Conservation (phyloP, 2,888 invertebrate genomes). For the Ochropleura plecta region DNA sequence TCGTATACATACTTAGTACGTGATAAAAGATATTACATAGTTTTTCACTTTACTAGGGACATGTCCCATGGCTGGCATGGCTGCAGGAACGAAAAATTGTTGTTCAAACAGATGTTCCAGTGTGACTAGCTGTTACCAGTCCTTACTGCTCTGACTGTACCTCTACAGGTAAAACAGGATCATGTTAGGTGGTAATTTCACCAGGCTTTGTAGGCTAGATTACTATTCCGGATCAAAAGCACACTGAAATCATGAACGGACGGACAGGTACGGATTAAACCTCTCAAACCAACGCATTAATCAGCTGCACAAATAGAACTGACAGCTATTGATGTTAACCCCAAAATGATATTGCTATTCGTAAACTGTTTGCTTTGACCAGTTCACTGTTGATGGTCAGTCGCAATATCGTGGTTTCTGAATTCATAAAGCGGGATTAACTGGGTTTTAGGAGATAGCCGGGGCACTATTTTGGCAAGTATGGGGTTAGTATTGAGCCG, state of each 20-base stretch:
- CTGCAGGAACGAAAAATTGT: too few relatives aligned
- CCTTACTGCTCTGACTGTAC: not conserved
- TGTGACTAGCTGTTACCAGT: too few relatives aligned
- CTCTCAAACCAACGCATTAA: slow-evolving; percentile 3
- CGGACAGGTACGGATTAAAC: not conserved
- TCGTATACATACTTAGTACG: not conserved
- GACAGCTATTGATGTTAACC: slow-evolving; percentile 36
- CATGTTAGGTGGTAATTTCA: not conserved
- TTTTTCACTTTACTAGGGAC: too few relatives aligned
- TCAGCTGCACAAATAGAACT: slow-evolving; percentile 28
- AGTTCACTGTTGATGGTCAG: slow-evolving; percentile 66
- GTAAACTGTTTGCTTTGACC: slow-evolving; percentile 54
- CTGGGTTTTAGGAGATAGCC: slow-evolving; percentile 46
- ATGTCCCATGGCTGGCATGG: too few relatives aligned
- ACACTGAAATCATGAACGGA: not conserved
- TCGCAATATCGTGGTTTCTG: slow-evolving; percentile 62
- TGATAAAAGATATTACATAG: too few relatives aligned
- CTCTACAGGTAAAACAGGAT: not conserved
- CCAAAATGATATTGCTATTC: slow-evolving; percentile 51
- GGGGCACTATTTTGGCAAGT: slow-evolving; percentile 35
- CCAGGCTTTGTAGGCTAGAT: not conserved
- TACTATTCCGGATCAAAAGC: not conserved
- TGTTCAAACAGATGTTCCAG: too few relatives aligned
- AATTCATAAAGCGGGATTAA: slow-evolving; percentile 73
- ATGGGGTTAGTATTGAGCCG: slow-evolving; percentile 17